These are phyloP conservation scores for Yasuhikotakia modesta DNA, from an alignment of 2,797 vertebrate species.

Conservation along the genomic window DNA sequence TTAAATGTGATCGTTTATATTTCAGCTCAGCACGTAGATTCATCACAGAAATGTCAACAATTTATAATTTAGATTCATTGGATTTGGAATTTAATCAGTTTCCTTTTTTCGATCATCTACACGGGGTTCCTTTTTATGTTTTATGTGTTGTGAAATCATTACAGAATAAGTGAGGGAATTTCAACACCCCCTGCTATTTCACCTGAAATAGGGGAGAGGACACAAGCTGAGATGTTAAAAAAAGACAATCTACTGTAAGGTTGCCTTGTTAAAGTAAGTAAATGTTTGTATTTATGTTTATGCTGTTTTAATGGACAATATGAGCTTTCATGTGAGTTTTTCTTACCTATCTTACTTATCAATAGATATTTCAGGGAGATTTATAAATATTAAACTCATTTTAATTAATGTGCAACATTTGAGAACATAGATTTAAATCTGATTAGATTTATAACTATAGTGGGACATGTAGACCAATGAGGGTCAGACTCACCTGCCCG, in stretches of 20 bases:
- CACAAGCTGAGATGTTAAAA: conserved; percentile 5
- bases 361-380: neutral
- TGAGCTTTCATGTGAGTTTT: neutral
- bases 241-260: neutral
- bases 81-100: neutral
- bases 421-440: conserved; percentile 52
- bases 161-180: neutral
- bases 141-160: conserved; percentile 16
- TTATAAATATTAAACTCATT: neutral
- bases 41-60: neutral
- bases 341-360: neutral
- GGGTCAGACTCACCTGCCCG: conserved; percentile 68
- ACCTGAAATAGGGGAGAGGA: neutral
- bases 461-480: conserved; percentile 65
- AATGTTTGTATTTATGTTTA: neutral
- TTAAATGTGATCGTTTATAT: neutral
- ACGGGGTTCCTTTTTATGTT: neutral
- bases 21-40: neutral
- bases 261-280: neutral
- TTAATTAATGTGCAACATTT: conserved; percentile 45
- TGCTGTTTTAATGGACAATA: conserved; percentile 9
- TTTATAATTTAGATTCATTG: neutral
- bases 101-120: no score
- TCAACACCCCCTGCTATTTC: neutral
- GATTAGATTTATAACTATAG: conserved; percentile 69